Conservation (phyloP, 2,113 vertebrate species). For the Cyanoderma ruficeps region DNA sequence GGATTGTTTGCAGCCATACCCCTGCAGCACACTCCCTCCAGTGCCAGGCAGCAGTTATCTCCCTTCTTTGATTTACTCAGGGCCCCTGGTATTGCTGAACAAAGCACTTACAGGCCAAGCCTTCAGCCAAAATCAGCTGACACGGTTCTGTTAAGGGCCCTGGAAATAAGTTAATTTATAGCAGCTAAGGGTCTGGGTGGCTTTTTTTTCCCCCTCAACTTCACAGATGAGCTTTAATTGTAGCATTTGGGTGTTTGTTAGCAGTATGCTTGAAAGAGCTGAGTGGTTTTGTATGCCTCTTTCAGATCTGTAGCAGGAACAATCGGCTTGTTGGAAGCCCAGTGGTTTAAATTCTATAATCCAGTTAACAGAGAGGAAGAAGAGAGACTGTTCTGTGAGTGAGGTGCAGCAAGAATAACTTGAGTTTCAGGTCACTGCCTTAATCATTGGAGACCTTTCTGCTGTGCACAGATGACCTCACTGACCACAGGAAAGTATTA, state of each 20-base stretch:
- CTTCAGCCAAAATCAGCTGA: background rate
- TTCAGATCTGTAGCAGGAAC: background rate
- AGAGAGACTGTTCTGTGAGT: background rate
- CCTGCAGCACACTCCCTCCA: background rate
- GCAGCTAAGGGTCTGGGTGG: background rate
- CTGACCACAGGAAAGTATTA: background rate
- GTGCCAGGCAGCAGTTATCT: background rate
- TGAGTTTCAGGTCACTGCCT: slow-evolving; percentile 7
- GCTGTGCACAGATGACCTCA: background rate
- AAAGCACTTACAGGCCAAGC: background rate
- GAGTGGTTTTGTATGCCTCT: background rate
- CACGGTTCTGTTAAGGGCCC: background rate
- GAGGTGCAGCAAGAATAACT: background rate
- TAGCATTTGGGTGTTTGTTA: background rate
- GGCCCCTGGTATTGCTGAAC: background rate
- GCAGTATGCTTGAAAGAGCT: background rate
- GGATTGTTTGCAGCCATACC: fast-evolving
- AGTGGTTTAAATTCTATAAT: background rate
- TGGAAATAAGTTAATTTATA: slow-evolving; percentile 14
- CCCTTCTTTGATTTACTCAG: background rate
- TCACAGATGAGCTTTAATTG: background rate
- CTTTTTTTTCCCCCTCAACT: background rate
- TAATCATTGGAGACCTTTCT: background rate
- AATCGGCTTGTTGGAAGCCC: background rate
- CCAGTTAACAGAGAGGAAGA: background rate